These are phyloP conservation scores for Xenopus laevis DNA, from an alignment of 2,113 vertebrate genomes.

Conservation along the genomic window DNA sequence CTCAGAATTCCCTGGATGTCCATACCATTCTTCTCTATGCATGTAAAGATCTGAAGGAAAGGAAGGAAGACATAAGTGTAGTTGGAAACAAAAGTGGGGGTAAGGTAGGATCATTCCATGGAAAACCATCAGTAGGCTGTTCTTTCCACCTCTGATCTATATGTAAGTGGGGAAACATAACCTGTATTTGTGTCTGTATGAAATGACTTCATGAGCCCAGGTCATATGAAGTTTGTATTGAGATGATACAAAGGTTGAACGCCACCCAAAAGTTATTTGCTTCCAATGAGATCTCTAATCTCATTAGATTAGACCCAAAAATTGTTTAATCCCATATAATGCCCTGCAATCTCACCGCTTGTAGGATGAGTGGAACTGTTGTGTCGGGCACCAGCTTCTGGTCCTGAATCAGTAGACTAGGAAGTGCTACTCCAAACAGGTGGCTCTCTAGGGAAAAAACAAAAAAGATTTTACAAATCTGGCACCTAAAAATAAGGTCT, in stretches of 20 bases:
- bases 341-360: constrained; percentile 63
- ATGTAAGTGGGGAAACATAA: too few species aligned
- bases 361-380: constrained; percentile 76
- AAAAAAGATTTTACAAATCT: background rate
- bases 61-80: background rate
- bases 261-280: too few species aligned
- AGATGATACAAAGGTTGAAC: too few species aligned
- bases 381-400: constrained; percentile 71
- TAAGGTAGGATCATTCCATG: background rate
- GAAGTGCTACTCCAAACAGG: constrained; percentile 78
- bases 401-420: constrained; percentile 77
- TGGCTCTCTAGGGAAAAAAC: constrained; percentile 65
- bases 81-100: background rate
- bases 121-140: too few species aligned
- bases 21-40: constrained; percentile 82
- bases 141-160: too few species aligned
- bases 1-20: constrained; percentile 84
- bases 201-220: too few species aligned
- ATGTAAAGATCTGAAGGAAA: constrained; percentile 75
- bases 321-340: too few species aligned
- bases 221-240: too few species aligned
- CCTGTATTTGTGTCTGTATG: too few species aligned
- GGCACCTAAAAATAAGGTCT: too few species aligned
- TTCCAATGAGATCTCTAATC: too few species aligned
- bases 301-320: too few species aligned